Percentiles rank a stretch among this genome's conserved stretches.
phyloP scores from a whole-genome alignment of 2,797 vertebrate species.

The Pipistrellus nathusii region DNA sequence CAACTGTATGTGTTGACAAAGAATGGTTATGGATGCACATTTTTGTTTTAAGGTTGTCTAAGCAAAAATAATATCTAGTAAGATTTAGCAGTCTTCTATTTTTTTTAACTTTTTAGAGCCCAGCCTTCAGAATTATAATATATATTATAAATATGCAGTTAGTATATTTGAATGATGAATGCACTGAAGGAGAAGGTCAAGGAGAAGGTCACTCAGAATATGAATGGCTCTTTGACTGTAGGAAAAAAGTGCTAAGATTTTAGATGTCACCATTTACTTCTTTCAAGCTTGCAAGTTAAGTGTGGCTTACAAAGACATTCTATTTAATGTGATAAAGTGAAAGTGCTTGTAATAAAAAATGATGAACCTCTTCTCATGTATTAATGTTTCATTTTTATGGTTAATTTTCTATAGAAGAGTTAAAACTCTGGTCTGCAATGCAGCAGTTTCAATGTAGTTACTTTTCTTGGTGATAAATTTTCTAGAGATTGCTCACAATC shows the following conservation, averaged over 20 bases:
- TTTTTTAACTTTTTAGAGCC: not conserved
- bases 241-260: not conserved
- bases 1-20: not conserved
- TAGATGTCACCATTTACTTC: not conserved
- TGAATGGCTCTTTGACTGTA: not conserved
- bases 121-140: not conserved
- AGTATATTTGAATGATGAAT: constrained; percentile 6
- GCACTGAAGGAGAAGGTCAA: not conserved
- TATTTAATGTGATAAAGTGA: not conserved
- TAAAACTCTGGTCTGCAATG: not conserved
- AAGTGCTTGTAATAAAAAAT: constrained; percentile 46
- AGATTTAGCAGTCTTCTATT: not conserved
- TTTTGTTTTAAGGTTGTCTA: not conserved
- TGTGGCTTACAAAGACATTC: not conserved
- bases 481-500: not conserved
- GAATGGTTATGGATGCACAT: not conserved
- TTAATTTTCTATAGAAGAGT: constrained; percentile 8
- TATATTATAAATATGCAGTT: not conserved
- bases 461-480: constrained; percentile 15
- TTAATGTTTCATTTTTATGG: constrained; percentile 33
- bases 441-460: constrained; percentile 31
- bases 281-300: not conserved
- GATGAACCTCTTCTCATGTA: not conserved
- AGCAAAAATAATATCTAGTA: not conserved
- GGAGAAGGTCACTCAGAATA: not conserved